Conservation (phyloP, 2,888 invertebrate species). For the Mantis religiosa region DNA sequence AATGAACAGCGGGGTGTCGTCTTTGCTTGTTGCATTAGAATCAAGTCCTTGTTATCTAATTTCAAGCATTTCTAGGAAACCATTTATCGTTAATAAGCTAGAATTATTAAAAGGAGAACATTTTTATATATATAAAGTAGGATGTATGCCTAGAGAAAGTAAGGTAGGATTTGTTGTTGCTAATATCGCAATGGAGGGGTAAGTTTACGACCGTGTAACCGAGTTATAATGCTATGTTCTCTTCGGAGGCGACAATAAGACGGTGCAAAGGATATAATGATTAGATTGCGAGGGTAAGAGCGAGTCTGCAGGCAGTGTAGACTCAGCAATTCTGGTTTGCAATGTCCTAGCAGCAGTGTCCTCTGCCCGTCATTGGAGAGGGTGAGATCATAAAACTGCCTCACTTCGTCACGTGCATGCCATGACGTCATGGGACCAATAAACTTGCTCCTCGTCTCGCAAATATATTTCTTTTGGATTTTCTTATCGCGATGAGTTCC, state of each 20-base stretch:
- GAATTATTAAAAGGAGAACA: no score
- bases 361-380: neutral
- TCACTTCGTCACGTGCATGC: neutral
- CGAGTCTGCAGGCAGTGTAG: neutral
- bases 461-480: slow-evolving; percentile 4
- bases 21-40: no score
- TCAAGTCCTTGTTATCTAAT: no score
- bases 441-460: neutral
- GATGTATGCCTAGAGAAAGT: no score
- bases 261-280: neutral
- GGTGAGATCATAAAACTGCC: neutral
- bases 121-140: no score
- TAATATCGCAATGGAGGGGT: no score
- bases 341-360: neutral
- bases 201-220: no score
- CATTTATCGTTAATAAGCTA: no score
- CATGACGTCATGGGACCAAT: slow-evolving; percentile 2
- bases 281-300: neutral
- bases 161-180: no score
- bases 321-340: neutral
- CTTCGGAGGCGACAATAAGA: neutral
- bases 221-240: neutral
- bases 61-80: no score
- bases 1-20: no score
- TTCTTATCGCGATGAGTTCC: neutral